A percentile compares a stretch with the other conserved stretches of the same genome.
Evolutionary conservation across 2,797 vertebrate genomes (phyloP).

Genomic region (Danio albolineatus): DNA sequence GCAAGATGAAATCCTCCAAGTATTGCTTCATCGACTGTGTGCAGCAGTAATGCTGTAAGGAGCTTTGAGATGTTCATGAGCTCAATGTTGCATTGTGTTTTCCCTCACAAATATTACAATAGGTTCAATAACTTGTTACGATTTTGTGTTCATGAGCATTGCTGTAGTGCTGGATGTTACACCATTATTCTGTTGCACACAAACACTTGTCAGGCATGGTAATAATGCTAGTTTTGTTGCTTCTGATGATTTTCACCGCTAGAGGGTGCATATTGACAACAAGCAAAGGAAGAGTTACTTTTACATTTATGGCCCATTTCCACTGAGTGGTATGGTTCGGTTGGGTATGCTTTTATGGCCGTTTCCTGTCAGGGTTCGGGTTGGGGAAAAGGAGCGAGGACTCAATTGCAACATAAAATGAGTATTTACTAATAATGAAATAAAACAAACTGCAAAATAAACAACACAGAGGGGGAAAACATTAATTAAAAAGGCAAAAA

Average conservation of each 20-base stretch:
- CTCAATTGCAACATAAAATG: too few relatives aligned
- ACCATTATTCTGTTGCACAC: background rate
- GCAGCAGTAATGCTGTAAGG: conserved; percentile 61
- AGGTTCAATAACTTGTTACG: conserved; percentile 15
- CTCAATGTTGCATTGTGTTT: conserved; percentile 59
- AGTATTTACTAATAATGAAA: too few relatives aligned
- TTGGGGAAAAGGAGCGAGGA: too few relatives aligned
- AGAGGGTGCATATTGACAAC: too few relatives aligned
- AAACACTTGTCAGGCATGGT: background rate
- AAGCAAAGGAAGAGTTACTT: too few relatives aligned
- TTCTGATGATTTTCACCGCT: background rate
- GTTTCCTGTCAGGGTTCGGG: too few relatives aligned
- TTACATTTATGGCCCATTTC: too few relatives aligned
- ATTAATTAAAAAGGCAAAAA: too few relatives aligned
- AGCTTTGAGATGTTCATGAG: conserved; percentile 64
- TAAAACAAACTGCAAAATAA: too few relatives aligned
- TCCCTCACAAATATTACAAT: conserved; percentile 24
- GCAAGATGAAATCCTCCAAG: conserved; percentile 55
- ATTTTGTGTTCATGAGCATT: background rate
- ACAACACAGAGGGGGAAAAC: too few relatives aligned
- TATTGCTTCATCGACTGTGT: conserved; percentile 52
- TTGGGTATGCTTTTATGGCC: too few relatives aligned
- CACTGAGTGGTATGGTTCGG: too few relatives aligned
- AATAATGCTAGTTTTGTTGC: background rate
- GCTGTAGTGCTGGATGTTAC: background rate